Evolutionary conservation across 1,140 invertebrate genomes (phyloP), one percentile per base, ranked within the genome.

Genomic region (Drosophila willistoni): DNA sequence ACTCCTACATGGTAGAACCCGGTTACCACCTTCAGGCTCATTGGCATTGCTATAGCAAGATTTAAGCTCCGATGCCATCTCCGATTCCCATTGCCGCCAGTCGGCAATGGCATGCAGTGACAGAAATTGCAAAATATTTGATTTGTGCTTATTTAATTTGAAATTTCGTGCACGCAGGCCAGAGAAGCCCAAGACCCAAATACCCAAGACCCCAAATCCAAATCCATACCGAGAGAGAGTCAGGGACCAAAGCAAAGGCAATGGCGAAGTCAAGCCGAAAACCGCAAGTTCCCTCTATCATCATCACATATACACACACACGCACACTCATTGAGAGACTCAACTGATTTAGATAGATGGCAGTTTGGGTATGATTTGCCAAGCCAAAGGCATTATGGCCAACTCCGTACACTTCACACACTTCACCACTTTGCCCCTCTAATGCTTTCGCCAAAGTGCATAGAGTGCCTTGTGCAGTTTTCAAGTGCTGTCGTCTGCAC

Each of bases 71-170:
- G 41, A 3, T 29, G 22, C 10, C 22, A 59, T 64, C 29, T 47
- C 29, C 39, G 56, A 47, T 39, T 62, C 66, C 51, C 62, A 55
- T 36, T 51, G 54, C 56, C 29, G 17, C 66, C 71, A 68, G 64
- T 71, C 29, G 17, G 71, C 71, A 68, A 64, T 75, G 64, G 64
- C 57, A 72, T 72, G 82, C 76, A 70, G 72, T 83, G 76, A 82
- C 83, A 83, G 84, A 77, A 80, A 77, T 76, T 79, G 79, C 68
- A 89, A 80, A 89, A 82, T 87, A 83, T 87, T 89, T 87, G 84
- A 83, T 89, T 89, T 87, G 84, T 83, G 84, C 83, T 83, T 77
- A 87, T 87, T 89, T 89, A 86, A 87, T 87, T 87, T 79, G 70
- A 81, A 87, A 80, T 83, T 67, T 87, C 75, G 66, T 44, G 62